A percentile compares a stretch with the other conserved stretches of the same genome.
phyloP scores from a whole-genome alignment of 2,797 vertebrate species.

The Alcedo quadribrachys region DNA sequence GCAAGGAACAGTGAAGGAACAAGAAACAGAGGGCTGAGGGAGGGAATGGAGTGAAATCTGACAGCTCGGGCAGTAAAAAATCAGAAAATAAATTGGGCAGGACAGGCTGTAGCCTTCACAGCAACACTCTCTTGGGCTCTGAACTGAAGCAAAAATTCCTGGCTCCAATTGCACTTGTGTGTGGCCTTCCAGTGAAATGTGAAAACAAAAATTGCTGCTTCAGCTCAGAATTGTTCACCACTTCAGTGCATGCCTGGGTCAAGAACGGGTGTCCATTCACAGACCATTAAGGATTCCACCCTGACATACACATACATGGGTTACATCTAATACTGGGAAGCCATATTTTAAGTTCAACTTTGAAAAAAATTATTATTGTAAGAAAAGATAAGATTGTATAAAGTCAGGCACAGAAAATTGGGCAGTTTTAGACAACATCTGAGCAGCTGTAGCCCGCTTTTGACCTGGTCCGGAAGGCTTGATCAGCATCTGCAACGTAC shows the following conservation, averaged over 20 bases:
- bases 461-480: not conserved
- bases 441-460: not conserved
- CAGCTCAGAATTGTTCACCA: not conserved
- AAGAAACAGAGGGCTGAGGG: not conserved
- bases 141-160: not conserved
- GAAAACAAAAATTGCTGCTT: not conserved
- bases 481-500: not conserved
- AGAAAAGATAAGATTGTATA: not conserved
- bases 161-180: not conserved
- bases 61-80: not conserved
- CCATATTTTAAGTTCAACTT: not conserved
- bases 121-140: not conserved
- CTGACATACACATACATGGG: accelerated
- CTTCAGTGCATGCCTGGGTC: accelerated
- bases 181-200: not conserved
- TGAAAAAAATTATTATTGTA: accelerated
- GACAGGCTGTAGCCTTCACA: not conserved
- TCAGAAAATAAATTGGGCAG: not conserved
- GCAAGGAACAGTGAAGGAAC: not conserved
- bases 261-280: accelerated
- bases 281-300: not conserved
- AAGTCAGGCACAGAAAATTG: not conserved
- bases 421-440: not conserved
- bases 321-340: not conserved
- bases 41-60: accelerated